Percentiles rank a stretch among this genome's conserved stretches.
Evolutionary conservation across 2,888 invertebrate species (phyloP).

Genomic region (Andrena dorsata): DNA sequence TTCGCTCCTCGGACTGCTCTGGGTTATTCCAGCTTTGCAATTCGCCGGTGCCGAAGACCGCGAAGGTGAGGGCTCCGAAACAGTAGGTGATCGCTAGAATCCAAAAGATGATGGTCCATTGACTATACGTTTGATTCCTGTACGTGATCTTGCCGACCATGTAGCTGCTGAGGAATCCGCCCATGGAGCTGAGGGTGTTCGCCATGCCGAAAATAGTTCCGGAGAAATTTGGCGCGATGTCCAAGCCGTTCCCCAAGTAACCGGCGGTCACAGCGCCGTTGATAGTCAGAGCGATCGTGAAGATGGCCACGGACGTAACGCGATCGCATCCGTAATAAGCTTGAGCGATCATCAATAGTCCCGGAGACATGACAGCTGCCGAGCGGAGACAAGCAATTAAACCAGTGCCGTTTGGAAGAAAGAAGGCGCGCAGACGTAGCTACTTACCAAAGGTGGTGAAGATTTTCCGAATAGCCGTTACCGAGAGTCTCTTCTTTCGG

Average conservation of each 20-base stretch:
- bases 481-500: conserved; percentile 89
- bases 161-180: conserved; percentile 92
- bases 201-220: conserved; percentile 96
- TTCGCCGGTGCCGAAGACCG: conserved; percentile 89
- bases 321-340: conserved; percentile 90
- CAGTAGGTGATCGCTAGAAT: conserved; percentile 91
- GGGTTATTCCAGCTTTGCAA: conserved; percentile 86
- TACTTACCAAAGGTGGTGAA: conserved; percentile 88
- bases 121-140: conserved; percentile 90
- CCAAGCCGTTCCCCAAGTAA: conserved; percentile 93
- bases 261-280: conserved; percentile 95
- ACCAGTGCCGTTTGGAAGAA: neutral
- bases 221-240: conserved; percentile 95
- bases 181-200: conserved; percentile 93
- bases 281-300: conserved; percentile 92
- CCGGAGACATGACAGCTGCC: conserved; percentile 88
- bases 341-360: conserved; percentile 91
- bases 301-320: conserved; percentile 91
- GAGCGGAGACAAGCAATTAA: neutral
- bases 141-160: conserved; percentile 93
- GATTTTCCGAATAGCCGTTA: conserved; percentile 90
- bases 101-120: conserved; percentile 94
- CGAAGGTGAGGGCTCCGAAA: conserved; percentile 88
- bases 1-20: conserved; percentile 13
- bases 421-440: neutral